These are phyloP conservation scores for Timandra comae DNA, from an alignment of 2,888 invertebrate genomes.

Conservation along the genomic window DNA sequence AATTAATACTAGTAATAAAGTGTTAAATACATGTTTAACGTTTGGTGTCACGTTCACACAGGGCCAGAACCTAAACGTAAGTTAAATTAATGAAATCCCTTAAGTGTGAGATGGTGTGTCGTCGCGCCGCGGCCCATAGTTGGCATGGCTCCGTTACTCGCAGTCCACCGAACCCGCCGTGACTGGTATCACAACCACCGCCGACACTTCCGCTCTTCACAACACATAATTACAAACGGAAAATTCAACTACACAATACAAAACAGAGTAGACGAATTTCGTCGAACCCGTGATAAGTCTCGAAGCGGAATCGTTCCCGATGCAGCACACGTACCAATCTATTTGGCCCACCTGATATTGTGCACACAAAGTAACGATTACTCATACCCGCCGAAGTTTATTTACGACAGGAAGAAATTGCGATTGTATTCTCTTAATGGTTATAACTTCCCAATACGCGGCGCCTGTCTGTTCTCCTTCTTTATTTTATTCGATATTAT, in stretches of 20 bases:
- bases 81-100: too few relatives aligned
- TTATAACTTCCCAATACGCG: conserved; percentile 64
- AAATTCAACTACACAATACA: conserved; percentile 66
- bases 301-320: conserved; percentile 22
- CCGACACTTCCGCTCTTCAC: conserved; percentile 62
- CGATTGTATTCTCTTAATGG: conserved; percentile 69
- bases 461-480: conserved; percentile 28
- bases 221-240: conserved; percentile 68
- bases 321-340: conserved; percentile 66
- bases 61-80: too few relatives aligned
- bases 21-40: too few relatives aligned
- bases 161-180: conserved; percentile 59
- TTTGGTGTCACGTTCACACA: too few relatives aligned
- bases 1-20: too few relatives aligned
- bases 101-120: conserved; percentile 36
- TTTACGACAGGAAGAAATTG: conserved; percentile 75
- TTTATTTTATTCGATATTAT: too few relatives aligned
- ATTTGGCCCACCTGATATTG: conserved; percentile 66
- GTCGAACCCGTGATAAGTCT: conserved; percentile 33
- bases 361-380: conserved; percentile 70
- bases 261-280: conserved; percentile 53
- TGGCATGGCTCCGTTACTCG: conserved; percentile 59
- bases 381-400: conserved; percentile 66
- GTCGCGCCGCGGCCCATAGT: conserved; percentile 56
- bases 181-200: conserved; percentile 61